Evolutionary conservation across 2,888 invertebrate genomes (phyloP).

Genomic region (Conus canariensis): DNA sequence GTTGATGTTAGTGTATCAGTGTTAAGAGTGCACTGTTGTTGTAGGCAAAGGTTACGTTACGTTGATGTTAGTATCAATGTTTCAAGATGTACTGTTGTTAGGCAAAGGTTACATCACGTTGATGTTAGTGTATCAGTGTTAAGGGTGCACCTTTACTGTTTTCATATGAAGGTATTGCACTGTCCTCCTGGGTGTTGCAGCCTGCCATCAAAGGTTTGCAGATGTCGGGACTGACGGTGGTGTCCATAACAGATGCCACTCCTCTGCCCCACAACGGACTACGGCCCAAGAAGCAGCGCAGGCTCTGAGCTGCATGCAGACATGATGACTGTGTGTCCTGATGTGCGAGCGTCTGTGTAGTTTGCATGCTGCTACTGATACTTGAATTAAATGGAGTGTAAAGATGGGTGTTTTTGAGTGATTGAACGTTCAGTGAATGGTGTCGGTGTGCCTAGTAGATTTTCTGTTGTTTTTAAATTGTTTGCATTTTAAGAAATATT

Average conservation of each 20-base stretch:
- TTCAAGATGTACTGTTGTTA: too few species aligned
- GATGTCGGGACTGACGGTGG: conserved; percentile 92
- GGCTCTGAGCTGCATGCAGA: conserved; percentile 81
- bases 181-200: conserved; percentile 80
- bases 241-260: conserved; percentile 96
- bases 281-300: conserved; percentile 90
- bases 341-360: not conserved
- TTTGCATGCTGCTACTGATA: not conserved
- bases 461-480: too few species aligned
- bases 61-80: too few species aligned
- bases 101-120: too few species aligned
- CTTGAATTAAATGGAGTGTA: not conserved
- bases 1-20: too few species aligned
- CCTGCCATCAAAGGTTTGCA: conserved; percentile 95
- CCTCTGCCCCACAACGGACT: conserved; percentile 86
- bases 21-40: too few species aligned
- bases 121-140: too few species aligned
- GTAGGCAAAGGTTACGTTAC: too few species aligned
- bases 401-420: not conserved
- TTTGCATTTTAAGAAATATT: too few species aligned
- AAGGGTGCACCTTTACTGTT: too few species aligned
- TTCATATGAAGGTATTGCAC: too few species aligned
- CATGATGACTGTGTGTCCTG: not conserved
- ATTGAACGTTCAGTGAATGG: not conserved
- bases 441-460: too few species aligned